phyloP scores from a whole-genome alignment of 1,140 invertebrate species.

The Hyles euphorbiae region DNA sequence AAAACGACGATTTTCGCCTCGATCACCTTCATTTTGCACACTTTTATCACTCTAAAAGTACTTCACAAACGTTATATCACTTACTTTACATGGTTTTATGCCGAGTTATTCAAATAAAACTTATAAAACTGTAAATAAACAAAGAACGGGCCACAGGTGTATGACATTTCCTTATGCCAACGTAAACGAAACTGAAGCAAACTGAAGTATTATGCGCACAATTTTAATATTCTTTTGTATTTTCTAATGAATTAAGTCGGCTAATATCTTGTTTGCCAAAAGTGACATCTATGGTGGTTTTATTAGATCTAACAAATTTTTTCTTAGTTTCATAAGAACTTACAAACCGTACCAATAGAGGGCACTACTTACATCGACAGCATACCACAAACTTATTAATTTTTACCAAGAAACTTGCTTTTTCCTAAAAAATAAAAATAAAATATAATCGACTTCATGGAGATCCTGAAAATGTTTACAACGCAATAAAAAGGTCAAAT shows the following conservation, averaged over 20 bases:
- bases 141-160: not conserved
- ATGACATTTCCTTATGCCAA: not conserved
- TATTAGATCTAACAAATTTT: not conserved
- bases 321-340: too few species aligned
- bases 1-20: slow-evolving; percentile 90
- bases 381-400: too few species aligned
- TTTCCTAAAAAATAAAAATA: too few species aligned
- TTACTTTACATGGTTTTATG: slow-evolving; percentile 19
- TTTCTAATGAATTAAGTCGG: not conserved
- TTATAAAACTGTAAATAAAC: slow-evolving; percentile 13
- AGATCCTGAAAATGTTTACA: too few species aligned
- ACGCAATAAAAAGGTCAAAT: too few species aligned
- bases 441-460: too few species aligned
- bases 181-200: slow-evolving; percentile 9
- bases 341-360: not conserved
- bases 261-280: not conserved
- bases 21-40: slow-evolving; percentile 79
- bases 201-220: slow-evolving; percentile 13
- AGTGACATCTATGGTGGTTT: not conserved
- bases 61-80: not conserved
- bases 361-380: not conserved
- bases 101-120: slow-evolving; percentile 1
- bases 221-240: slow-evolving; percentile 9
- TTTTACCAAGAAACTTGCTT: too few species aligned
- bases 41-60: slow-evolving; percentile 14